These are phyloP conservation scores for Lasius fuliginosus DNA, from an alignment of 2,888 invertebrate genomes.

Conservation along the genomic window DNA sequence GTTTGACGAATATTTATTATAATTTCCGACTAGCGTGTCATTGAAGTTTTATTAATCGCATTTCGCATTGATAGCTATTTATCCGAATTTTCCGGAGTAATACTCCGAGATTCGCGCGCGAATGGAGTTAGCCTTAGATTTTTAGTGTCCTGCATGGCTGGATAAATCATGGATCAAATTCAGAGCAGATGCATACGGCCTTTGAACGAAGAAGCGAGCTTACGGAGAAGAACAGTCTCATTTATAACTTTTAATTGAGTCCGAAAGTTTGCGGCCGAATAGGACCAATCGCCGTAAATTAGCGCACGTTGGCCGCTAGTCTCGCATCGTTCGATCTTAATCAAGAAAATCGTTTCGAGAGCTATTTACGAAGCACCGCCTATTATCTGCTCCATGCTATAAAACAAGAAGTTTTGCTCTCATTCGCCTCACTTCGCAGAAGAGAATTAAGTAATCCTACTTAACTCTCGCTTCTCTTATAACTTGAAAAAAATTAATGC, in stretches of 20 bases:
- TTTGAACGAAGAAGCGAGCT: slow-evolving; percentile 63
- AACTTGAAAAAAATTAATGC: not conserved
- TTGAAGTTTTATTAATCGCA: slow-evolving; percentile 5
- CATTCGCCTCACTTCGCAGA: not conserved
- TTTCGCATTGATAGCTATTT: slow-evolving; percentile 6
- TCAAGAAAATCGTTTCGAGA: slow-evolving; percentile 48
- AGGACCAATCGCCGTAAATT: slow-evolving; percentile 74
- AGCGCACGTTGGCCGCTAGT: slow-evolving; percentile 42
- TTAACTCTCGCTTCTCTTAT: not conserved
- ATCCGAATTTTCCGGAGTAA: not conserved
- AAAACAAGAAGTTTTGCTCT: slow-evolving; percentile 22
- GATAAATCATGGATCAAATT: slow-evolving; percentile 52
- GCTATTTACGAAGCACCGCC: slow-evolving; percentile 21
- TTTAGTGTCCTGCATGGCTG: slow-evolving; percentile 59
- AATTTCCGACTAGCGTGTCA: not conserved
- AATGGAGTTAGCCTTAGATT: slow-evolving; percentile 59
- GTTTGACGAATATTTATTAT: not conserved
- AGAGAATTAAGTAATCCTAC: not conserved
- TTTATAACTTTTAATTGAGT: slow-evolving; percentile 84
- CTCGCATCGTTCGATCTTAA: slow-evolving; percentile 62
- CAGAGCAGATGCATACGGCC: slow-evolving; percentile 54
- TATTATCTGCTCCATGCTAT: slow-evolving; percentile 1
- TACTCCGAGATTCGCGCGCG: not conserved
- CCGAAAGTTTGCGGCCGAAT: slow-evolving; percentile 78
- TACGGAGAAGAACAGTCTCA: slow-evolving; percentile 76